Evolutionary conservation across 2,797 vertebrate species (phyloP).

Genomic region (Threskiornis aethiopicus): DNA sequence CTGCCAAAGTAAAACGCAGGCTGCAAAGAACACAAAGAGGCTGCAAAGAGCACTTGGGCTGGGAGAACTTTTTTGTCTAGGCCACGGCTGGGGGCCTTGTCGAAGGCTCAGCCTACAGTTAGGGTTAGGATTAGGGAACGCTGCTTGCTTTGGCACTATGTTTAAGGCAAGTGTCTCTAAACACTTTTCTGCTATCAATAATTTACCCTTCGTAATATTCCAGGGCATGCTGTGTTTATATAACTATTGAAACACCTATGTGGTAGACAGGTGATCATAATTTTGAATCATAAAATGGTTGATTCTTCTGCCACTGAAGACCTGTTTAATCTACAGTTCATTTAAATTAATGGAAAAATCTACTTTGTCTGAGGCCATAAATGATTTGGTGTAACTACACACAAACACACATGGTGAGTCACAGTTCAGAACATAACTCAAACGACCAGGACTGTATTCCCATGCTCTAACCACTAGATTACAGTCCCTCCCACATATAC

Average conservation of each 20-base stretch:
- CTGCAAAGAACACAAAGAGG: rapidly evolving
- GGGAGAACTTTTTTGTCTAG: neutral
- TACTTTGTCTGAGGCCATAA: constrained; percentile 35
- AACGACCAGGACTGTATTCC: constrained; percentile 31
- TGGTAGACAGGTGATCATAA: neutral
- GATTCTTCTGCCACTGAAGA: neutral
- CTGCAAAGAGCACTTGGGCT: rapidly evolving
- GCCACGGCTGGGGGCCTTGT: neutral
- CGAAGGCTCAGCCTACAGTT: neutral
- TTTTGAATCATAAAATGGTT: neutral
- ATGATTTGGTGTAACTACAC: constrained; percentile 43
- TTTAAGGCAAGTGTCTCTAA: constrained; percentile 10
- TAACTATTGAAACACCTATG: neutral
- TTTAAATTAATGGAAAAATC: constrained; percentile 44
- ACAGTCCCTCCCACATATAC: constrained; percentile 47
- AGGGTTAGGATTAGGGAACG: neutral
- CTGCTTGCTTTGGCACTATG: neutral
- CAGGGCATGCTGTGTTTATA: neutral
- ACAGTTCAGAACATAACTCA: constrained; percentile 18
- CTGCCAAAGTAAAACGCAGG: neutral
- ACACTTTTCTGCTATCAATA: neutral
- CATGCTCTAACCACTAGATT: constrained; percentile 44
- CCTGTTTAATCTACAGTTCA: constrained; percentile 8
- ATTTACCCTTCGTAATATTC: neutral
- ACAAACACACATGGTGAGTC: neutral